Evolutionary conservation across 2,797 vertebrate species (phyloP).

Genomic region (Glossophaga mutica): DNA sequence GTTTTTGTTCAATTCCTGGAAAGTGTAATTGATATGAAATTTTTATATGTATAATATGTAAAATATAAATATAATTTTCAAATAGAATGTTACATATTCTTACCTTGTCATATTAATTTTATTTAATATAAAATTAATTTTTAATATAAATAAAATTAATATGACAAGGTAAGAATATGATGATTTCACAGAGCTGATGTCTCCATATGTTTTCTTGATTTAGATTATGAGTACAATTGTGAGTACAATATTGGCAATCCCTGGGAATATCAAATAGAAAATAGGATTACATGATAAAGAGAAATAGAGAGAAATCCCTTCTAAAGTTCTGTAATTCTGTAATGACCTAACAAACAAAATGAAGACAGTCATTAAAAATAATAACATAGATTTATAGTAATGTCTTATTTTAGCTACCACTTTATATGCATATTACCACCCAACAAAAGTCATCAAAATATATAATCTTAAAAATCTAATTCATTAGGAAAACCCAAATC

Average conservation of each 20-base stretch:
- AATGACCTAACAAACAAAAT: background rate
- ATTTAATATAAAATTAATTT: too few relatives aligned
- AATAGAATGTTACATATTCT: background rate
- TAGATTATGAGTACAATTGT: background rate
- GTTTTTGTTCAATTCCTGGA: background rate
- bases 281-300: background rate
- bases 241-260: background rate
- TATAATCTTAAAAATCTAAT: background rate
- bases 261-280: background rate
- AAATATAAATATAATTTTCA: background rate
- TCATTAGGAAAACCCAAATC: background rate
- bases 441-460: background rate
- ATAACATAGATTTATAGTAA: background rate
- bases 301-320: background rate
- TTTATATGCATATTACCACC: background rate
- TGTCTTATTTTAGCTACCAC: background rate
- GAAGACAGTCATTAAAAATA: background rate
- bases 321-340: background rate
- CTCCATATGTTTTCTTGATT: too few relatives aligned
- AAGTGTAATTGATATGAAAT: background rate
- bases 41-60: background rate
- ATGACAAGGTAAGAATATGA: too few relatives aligned
- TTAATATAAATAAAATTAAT: too few relatives aligned
- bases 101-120: too few relatives aligned
- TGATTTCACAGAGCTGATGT: too few relatives aligned